A percentile compares a stretch with the other conserved stretches of the same genome.
phyloP scores from a whole-genome alignment of 2,797 vertebrate species.

The Acanthopagrus latus region DNA sequence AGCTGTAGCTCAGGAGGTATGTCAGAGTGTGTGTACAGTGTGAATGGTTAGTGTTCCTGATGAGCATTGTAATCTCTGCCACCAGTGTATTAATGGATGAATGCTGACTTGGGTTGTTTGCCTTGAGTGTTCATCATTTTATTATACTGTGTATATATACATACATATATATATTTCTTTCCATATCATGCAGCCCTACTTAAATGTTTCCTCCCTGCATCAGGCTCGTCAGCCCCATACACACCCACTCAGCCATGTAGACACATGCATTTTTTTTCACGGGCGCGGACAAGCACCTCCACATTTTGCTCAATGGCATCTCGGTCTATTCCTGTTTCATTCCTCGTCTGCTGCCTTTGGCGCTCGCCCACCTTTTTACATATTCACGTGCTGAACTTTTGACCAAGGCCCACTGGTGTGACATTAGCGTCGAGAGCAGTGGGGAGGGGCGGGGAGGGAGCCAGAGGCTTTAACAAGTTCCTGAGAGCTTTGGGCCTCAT shows the following conservation, averaged over 20 bases:
- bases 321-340: conserved; percentile 67
- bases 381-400: conserved; percentile 96
- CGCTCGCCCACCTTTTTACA: conserved; percentile 92
- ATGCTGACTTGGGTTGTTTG: too few relatives aligned
- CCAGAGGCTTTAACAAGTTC: conserved; percentile 95
- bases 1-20: too few relatives aligned
- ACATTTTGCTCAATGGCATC: conserved; percentile 9
- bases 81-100: too few relatives aligned
- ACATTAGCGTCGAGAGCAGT: conserved; percentile 86
- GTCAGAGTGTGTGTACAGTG: too few relatives aligned
- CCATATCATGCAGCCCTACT: too few relatives aligned
- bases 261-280: background rate
- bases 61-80: too few relatives aligned
- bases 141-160: too few relatives aligned
- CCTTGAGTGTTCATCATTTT: too few relatives aligned
- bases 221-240: background rate
- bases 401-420: conserved; percentile 92
- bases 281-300: conserved; percentile 13
- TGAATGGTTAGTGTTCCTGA: too few relatives aligned
- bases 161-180: too few relatives aligned
- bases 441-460: conserved; percentile 80
- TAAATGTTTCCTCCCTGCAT: conserved; percentile 5
- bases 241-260: background rate
- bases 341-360: conserved; percentile 89
- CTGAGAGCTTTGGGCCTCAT: conserved; percentile 92